These are phyloP conservation scores for Coboldia fuscipes DNA, from an alignment of 1,140 invertebrate genomes.

Conservation along the genomic window DNA sequence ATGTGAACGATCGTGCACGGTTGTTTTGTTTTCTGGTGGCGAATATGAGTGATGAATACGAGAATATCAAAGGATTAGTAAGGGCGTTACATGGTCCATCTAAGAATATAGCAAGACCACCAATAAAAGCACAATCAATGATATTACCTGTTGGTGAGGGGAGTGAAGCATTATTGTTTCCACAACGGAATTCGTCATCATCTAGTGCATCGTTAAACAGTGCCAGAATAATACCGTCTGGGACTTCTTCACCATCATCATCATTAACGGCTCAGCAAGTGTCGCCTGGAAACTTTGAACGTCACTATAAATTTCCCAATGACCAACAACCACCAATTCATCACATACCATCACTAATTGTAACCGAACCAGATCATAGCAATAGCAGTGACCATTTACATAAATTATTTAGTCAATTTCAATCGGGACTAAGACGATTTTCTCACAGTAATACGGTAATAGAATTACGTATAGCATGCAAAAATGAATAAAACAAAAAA, in stretches of 20 bases:
- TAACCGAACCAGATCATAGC: background rate
- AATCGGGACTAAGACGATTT: conserved; percentile 1
- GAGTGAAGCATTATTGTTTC: background rate
- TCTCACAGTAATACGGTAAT: conserved; percentile 1
- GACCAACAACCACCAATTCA: too few species aligned
- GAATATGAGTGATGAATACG: background rate
- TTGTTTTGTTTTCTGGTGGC: too few species aligned
- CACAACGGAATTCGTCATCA: background rate
- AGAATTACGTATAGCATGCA: background rate
- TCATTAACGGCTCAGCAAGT: background rate
- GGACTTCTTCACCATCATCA: background rate
- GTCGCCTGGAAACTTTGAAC: too few species aligned
- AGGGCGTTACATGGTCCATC: background rate
- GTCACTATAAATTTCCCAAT: too few species aligned
- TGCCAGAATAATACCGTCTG: background rate
- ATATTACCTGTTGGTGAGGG: too few species aligned
- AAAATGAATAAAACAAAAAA: background rate
- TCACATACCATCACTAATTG: background rate
- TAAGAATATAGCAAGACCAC: background rate
- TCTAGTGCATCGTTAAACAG: background rate
- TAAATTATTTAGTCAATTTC: background rate
- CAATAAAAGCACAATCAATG: background rate
- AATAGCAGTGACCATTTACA: background rate
- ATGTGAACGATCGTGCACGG: too few species aligned
- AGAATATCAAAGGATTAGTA: background rate